Evolutionary conservation across 2,888 invertebrate genomes (phyloP).

Genomic region (Phrixothrix hirtus): DNA sequence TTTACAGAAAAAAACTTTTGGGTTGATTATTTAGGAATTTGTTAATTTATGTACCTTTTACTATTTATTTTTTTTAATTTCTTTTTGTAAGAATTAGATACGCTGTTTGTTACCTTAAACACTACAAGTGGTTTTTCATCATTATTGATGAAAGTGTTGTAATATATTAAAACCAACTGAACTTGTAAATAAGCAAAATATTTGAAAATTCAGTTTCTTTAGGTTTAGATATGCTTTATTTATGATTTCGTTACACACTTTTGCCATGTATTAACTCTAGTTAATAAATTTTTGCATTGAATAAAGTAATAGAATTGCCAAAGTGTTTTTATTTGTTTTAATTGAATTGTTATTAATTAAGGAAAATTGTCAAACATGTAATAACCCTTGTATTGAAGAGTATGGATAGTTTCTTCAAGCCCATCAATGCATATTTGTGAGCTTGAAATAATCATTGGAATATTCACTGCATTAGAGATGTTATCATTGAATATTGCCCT

Average conservation of each 20-base stretch:
- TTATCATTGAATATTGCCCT: too few species aligned
- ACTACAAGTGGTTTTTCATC: slow-evolving; percentile 32
- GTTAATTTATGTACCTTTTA: slow-evolving; percentile 45
- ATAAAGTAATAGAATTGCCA: slow-evolving; percentile 38
- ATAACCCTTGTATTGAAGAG: too few species aligned
- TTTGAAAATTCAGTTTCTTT: slow-evolving; percentile 34
- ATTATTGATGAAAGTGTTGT: slow-evolving; percentile 21
- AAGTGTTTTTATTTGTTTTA: slow-evolving; percentile 5
- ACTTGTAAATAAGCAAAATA: slow-evolving; percentile 41
- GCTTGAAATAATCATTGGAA: too few species aligned
- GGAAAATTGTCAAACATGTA: too few species aligned
- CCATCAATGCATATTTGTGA: too few species aligned
- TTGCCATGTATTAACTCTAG: slow-evolving; percentile 48
- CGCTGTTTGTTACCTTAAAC: slow-evolving; percentile 41
- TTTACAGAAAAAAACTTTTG: slow-evolving; percentile 24
- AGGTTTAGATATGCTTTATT: slow-evolving; percentile 47
- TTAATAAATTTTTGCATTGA: slow-evolving; percentile 51
- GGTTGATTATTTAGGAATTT: slow-evolving; percentile 33
- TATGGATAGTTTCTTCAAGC: too few species aligned
- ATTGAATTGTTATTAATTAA: not conserved
- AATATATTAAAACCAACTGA: slow-evolving; percentile 38
- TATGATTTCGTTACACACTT: slow-evolving; percentile 45
- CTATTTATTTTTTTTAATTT: slow-evolving; percentile 45
- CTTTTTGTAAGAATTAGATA: slow-evolving; percentile 39
- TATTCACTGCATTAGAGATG: too few species aligned